These are phyloP conservation scores for Eospalax fontanierii DNA, from an alignment of 2,797 vertebrate species.

Conservation along the genomic window DNA sequence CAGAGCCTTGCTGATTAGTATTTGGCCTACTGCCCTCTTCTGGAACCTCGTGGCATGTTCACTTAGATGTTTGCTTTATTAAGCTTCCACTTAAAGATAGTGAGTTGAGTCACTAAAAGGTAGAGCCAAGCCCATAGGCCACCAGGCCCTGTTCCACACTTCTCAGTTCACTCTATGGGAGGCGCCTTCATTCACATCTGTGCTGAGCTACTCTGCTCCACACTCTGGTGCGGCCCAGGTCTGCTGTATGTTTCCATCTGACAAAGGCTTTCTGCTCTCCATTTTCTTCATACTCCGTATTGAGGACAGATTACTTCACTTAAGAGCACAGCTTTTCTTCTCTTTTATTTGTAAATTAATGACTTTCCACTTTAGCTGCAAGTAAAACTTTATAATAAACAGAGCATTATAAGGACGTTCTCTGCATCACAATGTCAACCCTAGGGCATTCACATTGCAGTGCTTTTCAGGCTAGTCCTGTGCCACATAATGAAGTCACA, in stretches of 20 bases:
- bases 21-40: conserved; percentile 74
- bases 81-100: not conserved
- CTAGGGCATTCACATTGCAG: not conserved
- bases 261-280: not conserved
- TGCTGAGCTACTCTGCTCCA: not conserved
- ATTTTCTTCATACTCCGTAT: not conserved
- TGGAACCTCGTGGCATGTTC: conserved; percentile 22
- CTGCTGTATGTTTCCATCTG: not conserved
- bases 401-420: not conserved
- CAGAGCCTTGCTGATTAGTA: not conserved
- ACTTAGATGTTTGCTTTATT: not conserved
- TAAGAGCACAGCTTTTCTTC: conserved; percentile 41
- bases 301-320: conserved; percentile 11
- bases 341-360: not conserved
- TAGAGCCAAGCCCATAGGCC: not conserved
- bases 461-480: not conserved
- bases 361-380: not conserved
- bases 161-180: not conserved
- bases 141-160: not conserved
- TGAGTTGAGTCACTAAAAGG: not conserved
- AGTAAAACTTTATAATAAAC: conserved; percentile 39
- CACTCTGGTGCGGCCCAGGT: not conserved
- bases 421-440: not conserved
- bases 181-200: not conserved
- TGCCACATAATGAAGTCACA: not conserved